Percentiles rank a stretch among this genome's conserved stretches.
phyloP scores from a whole-genome alignment of 1,140 invertebrate species.

The Trissolcus basalis region DNA sequence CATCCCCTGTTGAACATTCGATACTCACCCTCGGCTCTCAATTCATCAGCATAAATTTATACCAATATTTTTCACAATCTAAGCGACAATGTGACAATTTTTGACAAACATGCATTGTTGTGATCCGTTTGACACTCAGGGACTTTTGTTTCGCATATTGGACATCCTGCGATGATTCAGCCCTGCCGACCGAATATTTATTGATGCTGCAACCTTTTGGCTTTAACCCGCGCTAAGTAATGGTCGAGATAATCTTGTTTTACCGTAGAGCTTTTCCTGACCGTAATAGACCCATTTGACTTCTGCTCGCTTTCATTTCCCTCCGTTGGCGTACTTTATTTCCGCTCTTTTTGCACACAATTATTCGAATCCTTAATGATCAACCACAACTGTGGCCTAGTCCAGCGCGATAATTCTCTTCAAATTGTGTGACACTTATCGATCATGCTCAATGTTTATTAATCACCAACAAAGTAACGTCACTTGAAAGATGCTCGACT shows the following conservation, averaged over 20 bases:
- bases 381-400: conserved; percentile 3
- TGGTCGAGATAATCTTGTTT: conserved; percentile 45
- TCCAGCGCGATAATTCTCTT: not conserved
- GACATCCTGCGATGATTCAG: conserved; percentile 3
- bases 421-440: conserved; percentile 26
- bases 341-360: conserved; percentile 14
- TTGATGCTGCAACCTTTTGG: conserved; percentile 30
- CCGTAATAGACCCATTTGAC: conserved; percentile 52
- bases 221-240: conserved; percentile 40
- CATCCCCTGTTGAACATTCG: too few relatives aligned
- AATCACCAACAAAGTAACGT: too few relatives aligned
- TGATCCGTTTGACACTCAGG: conserved; percentile 1
- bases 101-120: too few relatives aligned
- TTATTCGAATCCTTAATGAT: conserved; percentile 27
- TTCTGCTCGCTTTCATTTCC: conserved; percentile 8
- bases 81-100: too few relatives aligned
- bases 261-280: conserved; percentile 36
- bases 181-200: conserved; percentile 25
- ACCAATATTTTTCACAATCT: too few relatives aligned
- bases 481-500: conserved; percentile 58
- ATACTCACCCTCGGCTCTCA: not conserved
- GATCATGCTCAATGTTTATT: conserved; percentile 60
- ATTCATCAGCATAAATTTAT: not conserved
- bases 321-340: conserved; percentile 2
- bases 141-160: conserved; percentile 26